Base-by-base conservation (phyloP, 2,113 vertebrate species). In the Mesitornis unicolor region DNA sequence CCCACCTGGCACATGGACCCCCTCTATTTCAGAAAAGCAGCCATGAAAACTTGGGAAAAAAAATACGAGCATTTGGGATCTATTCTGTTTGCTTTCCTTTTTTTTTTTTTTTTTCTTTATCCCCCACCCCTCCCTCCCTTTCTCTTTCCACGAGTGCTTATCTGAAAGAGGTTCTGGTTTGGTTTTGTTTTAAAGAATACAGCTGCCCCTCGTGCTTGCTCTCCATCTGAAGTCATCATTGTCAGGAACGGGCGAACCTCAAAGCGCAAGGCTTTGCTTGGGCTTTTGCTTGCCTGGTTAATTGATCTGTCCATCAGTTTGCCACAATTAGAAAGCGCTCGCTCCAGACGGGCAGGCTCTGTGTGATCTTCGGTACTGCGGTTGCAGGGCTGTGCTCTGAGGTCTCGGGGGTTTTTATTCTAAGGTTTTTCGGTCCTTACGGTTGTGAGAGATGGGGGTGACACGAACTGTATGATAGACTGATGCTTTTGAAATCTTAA, bases 401-500 rank as follows among this genome's bases (percentile, higher is more conserved):
- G 59, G 25, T 51, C 61, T 59, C 1, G 7, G 18, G 7, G 18
- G 13, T 1, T 48, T 60, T 57, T 68, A 4, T 70, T 69, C 54
- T 16, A 16, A 60, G 56, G 68, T n/a, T 93, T 67, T 68, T 36
- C 53, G 20, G 31, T 18, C 33, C 56, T 60, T 9, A 2, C 1
- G 13, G 60, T n/a, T 57, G 85, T 22, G 71, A 54, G 76, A 68
- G 67, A 48, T n/a, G 29, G 42, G 87, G 50, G 45, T 43, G 90
- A 65, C 36, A 8, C 1, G 28, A 40, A 6, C 64, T 42, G 73
- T 4, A 2, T 64, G 90, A 93, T 89, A 28, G 77, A 93, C 84
- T 6, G 70, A 51, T 61, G 94, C 91, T 84, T 78, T 68, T 94
- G 89, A 93, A 95, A 95, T 87, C 89, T 87, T 89, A 87, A 94